Evolutionary conservation across 2,888 invertebrate genomes (phyloP), one percentile per base, ranked within the genome.

Genomic region (Byasa hedistus): DNA sequence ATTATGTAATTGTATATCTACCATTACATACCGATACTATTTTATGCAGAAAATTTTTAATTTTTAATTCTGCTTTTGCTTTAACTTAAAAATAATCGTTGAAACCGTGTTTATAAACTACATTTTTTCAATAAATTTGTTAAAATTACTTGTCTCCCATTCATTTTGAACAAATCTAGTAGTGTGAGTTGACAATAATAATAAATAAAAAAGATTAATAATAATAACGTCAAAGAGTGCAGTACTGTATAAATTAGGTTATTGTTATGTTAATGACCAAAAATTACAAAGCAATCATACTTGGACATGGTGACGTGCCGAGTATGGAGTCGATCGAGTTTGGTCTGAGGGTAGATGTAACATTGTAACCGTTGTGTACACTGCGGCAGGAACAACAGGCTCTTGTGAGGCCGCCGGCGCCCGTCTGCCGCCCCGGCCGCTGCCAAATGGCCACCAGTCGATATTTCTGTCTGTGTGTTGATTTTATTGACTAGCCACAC

Each of bases 341-440:
- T 56, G 5, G 54, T 51, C 58, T 21, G 39, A 59, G 61, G 52
- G 36, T 57, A 10, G 57, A 65, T 39, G 27, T 12, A 59, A 52
- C 55, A 44, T 23, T 23, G 56, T 57, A 56, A 32, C 48, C 56
- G n/a, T 52, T 56, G 44, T 27, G 22, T 61, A 55, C 52, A 65
- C 32, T 19, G 52, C 36, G 59, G 39, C 70, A 76, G 77, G 81
- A 87, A 89, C 88, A 90, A 86, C 79, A 80, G 75, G 74, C 79
- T 80, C 82, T 88, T 89, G 84, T 89, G 75, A 76, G 69, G 66
- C 64, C 70, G 71, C 70, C 66, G 70, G 70, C 66, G 83, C 85
- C 86, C 84, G 82, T 85, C 72, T 77, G 76, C 77, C 81, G 85
- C 76, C 84, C 83, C 69, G 17, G 24, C 70, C 68, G 57, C 57